Base-by-base conservation (phyloP, 2,888 invertebrate genomes). In the Pegoplata infirma region DNA sequence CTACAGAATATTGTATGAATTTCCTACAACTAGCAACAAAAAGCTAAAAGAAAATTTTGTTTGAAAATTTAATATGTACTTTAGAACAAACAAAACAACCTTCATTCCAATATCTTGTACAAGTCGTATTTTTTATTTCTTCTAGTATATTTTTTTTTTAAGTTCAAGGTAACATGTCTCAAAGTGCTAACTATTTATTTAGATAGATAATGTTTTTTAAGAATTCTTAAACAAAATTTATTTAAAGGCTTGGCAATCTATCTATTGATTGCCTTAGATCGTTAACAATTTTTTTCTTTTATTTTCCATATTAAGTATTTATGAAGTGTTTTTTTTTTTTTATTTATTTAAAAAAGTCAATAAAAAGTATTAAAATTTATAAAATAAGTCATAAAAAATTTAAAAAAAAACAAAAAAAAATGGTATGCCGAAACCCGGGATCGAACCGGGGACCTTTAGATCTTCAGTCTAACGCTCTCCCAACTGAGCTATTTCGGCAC, bases 401-500 rank as follows among this genome's bases (percentile, higher is more conserved):
- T 28, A 25, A 69, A 7, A 49, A 69, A 71, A 46, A 32, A 32
- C 21, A n/a, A 75, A 53, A 40, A 59, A 40, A 40, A 3, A 28
- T 0, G 10, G 1, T 25, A 61, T 84, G 84, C 84, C 85, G 86
- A 85, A 86, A 86, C 86, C 86, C 84, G 85, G 86, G 86, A 86
- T 86, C 83, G 86, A 86, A 86, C 86, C 85, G 85, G 85, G 86
- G 86, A 86, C 86, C 82, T 86, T 86, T 86, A 86, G 86, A 86
- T 86, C 86, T 86, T 86, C 86, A 86, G 86, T 86, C 86, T 86
- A 86, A 86, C 86, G 86, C 86, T 86, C 86, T 86, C 86, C 86
- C 86, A 86, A 86, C 88, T 88, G 89, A 89, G 88, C 89, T 89
- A 89, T 88, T 86, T 89, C 88, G 86, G 84, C 83, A 40, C 25